Evolutionary conservation across 2,113 vertebrate genomes (phyloP).

Genomic region (Perca fluviatilis): DNA sequence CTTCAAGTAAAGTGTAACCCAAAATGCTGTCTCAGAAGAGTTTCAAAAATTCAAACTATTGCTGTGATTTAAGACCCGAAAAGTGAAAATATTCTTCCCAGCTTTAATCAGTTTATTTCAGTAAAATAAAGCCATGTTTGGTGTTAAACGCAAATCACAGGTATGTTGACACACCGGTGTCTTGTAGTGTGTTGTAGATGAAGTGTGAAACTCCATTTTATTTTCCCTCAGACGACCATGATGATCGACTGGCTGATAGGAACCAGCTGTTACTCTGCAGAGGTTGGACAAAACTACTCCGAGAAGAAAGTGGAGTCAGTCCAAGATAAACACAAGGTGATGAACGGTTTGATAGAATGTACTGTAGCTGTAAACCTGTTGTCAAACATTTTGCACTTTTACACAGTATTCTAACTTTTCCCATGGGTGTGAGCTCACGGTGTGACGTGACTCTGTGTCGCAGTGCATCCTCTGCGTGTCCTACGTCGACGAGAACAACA

Average conservation of each 20-base stretch:
- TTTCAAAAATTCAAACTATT: too few species aligned
- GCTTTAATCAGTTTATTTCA: neutral
- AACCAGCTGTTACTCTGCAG: conserved; percentile 73
- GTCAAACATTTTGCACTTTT: too few species aligned
- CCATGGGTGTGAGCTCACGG: too few species aligned
- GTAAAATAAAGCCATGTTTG: neutral
- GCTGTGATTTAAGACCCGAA: too few species aligned
- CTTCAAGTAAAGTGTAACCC: too few species aligned
- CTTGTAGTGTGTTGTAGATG: too few species aligned
- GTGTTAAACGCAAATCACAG: neutral
- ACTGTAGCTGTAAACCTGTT: neutral
- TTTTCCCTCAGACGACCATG: conserved; percentile 77
- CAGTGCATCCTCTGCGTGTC: conserved; percentile 85
- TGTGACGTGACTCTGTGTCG: conserved; percentile 1
- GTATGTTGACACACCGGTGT: neutral
- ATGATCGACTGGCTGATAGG: conserved; percentile 84
- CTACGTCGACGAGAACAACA: conserved; percentile 85
- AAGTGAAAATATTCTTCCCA: too few species aligned
- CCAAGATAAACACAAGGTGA: conserved; percentile 80
- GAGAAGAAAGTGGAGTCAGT: conserved; percentile 86
- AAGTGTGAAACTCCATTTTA: neutral
- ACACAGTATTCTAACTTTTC: too few species aligned
- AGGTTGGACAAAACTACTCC: conserved; percentile 81
- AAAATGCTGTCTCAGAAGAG: too few species aligned
- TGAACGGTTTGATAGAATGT: neutral